Evolutionary conservation across 2,797 vertebrate species (phyloP).

Genomic region (Brotula barbata): DNA sequence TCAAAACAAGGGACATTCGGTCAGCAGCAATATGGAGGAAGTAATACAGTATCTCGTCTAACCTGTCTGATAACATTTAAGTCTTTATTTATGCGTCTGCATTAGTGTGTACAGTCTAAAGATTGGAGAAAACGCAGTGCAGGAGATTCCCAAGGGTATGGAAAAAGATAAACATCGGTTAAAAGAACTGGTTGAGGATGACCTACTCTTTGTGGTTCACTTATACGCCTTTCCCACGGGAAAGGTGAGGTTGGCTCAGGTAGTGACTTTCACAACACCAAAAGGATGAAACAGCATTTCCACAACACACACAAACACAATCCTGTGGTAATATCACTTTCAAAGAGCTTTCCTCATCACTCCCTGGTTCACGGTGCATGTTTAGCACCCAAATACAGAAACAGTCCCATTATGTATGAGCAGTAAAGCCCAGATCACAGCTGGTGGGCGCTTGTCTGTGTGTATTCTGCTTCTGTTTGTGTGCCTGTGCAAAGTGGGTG

Average conservation of each 20-base stretch:
- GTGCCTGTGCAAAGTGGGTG: constrained; percentile 34
- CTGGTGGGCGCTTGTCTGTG: constrained; percentile 31
- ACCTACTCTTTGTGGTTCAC: constrained; percentile 20
- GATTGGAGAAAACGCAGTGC: constrained; percentile 9
- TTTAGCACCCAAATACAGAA: constrained; percentile 49
- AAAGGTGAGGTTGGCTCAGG: constrained; percentile 6
- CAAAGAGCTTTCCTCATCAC: constrained; percentile 8
- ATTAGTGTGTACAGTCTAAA: neutral
- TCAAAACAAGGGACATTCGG: neutral
- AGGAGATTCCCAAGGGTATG: neutral
- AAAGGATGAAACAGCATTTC: neutral
- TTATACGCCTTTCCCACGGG: constrained; percentile 13
- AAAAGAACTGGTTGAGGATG: constrained; percentile 43
- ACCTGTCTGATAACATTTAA: neutral
- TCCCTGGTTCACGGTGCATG: constrained; percentile 1
- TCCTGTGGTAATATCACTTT: constrained; percentile 14
- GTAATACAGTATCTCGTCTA: neutral
- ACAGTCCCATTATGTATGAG: constrained; percentile 44
- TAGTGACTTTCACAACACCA: constrained; percentile 19
- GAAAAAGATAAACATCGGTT: constrained; percentile 34
- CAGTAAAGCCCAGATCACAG: constrained; percentile 14
- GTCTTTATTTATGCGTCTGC: neutral
- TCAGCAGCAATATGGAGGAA: neutral
- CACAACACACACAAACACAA: neutral
- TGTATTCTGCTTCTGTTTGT: neutral